A percentile compares a stretch with the other conserved stretches of the same genome.
Evolutionary conservation across 2,888 invertebrate genomes (phyloP).

Genomic region (Allophyes oxyacanthae): DNA sequence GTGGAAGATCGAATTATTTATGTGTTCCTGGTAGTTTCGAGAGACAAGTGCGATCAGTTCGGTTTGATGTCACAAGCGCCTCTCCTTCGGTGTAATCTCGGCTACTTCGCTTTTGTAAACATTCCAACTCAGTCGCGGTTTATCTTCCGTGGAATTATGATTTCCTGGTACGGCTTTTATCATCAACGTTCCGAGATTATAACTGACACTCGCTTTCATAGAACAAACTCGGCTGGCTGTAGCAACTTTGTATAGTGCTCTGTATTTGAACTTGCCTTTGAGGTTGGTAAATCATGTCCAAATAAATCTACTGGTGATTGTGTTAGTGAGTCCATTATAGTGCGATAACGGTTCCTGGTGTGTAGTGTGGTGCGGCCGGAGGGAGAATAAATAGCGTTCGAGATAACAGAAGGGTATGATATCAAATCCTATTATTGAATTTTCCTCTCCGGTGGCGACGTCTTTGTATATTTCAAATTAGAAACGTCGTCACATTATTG

Average conservation of each 20-base stretch:
- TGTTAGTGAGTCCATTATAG: constrained; percentile 29
- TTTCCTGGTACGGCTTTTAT: constrained; percentile 20
- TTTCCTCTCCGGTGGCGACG: not conserved
- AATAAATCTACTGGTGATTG: constrained; percentile 39
- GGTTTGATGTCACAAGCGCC: constrained; percentile 6
- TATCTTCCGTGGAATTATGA: constrained; percentile 31
- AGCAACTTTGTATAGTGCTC: constrained; percentile 11
- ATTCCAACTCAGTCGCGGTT: constrained; percentile 7
- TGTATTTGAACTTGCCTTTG: constrained; percentile 25
- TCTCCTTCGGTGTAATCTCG: not conserved
- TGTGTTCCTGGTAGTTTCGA: constrained; percentile 10
- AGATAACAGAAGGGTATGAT: constrained; percentile 40
- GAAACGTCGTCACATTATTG: constrained; percentile 2
- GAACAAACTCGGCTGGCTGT: constrained; percentile 6
- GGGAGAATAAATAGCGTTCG: constrained; percentile 20
- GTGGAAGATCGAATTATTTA: constrained; percentile 32
- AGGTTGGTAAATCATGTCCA: constrained; percentile 23
- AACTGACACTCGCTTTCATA: constrained; percentile 11
- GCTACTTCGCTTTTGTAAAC: constrained; percentile 3
- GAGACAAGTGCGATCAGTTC: constrained; percentile 1
- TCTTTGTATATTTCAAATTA: constrained; percentile 8
- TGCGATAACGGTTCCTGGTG: constrained; percentile 31
- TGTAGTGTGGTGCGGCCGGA: constrained; percentile 9
- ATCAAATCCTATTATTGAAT: constrained; percentile 41
- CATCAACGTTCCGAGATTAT: constrained; percentile 8